Evolutionary conservation across 1,140 invertebrate genomes (phyloP), one percentile per base, ranked within the genome.

Genomic region (Gyrodactylus bullatarudis): DNA sequence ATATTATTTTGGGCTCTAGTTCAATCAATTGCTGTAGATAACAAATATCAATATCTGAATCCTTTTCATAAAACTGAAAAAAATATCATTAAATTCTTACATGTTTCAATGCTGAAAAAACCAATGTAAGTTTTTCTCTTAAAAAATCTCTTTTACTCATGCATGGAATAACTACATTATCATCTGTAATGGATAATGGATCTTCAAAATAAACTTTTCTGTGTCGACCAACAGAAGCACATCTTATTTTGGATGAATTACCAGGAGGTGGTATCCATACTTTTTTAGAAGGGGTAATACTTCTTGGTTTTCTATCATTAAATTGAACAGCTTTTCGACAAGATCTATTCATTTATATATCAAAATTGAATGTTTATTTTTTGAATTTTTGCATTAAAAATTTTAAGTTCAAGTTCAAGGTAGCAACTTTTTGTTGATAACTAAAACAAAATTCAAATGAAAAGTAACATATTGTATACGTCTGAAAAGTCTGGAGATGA

Each of bases 211-310:
- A n/a, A n/a, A n/a, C n/a, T n/a, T n/a, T n/a, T n/a, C n/a, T 54
- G 8, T 54, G 23, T 70, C 70, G 20, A 20, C 54, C 34, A 34
- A 70, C 0, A 74, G 22, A 69, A 74, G 69, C 23, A 69, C 73
- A 20, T 74, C 69, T 69, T 74, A 68, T 1, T 1, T 71, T 27
- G 26, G 2, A 71, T 69, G 54, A 0, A 2, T 27, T 24, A 69
- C 26, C 26, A 23, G 68, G 26, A 27, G 68, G 34, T 21, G 69
- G 69, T 70, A 69, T 1, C 24, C 23, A 23, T 70, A n/a, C 34
- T 54, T 54, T n/a, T 54, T 54, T n/a, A 54, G 34, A n/a, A 16
- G 8, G 34, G 34, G 34, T 16, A 8, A 16, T 16, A n/a, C 34
- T 54, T 54, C n/a, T 54, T 54, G 8, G n/a, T 54, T n/a, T n/a